phyloP scores from a whole-genome alignment of 2,797 vertebrate genomes.

The Cyprinodon diabolis region DNA sequence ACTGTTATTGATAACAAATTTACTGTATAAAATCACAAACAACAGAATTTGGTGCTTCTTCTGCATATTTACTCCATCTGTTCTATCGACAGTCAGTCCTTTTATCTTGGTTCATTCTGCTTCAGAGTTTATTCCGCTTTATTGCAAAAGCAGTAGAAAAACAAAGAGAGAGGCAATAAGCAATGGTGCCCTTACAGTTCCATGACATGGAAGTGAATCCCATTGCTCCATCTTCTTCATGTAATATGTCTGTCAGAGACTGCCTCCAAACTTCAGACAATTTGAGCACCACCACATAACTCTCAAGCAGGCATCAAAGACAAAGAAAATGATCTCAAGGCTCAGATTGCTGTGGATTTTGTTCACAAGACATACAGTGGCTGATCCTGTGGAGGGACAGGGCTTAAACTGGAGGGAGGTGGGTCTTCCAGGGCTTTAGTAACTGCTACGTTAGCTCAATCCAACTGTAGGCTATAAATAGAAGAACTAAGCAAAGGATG shows the following conservation, averaged over 20 bases:
- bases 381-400: constrained; percentile 5
- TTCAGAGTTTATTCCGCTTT: constrained; percentile 8
- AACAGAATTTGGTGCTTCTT: background rate
- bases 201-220: constrained; percentile 16
- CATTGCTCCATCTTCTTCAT: background rate
- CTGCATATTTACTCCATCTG: background rate
- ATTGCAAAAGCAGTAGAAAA: constrained; percentile 25
- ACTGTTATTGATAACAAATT: background rate
- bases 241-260: background rate
- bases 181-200: constrained; percentile 32
- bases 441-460: constrained; percentile 85
- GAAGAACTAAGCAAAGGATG: constrained; percentile 89
- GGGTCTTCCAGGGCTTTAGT: constrained; percentile 39
- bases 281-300: background rate
- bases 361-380: constrained; percentile 37
- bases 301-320: background rate
- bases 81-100: background rate
- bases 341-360: background rate
- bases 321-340: background rate
- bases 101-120: constrained; percentile 3
- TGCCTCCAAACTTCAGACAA: background rate
- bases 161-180: background rate
- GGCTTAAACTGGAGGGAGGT: constrained; percentile 18
- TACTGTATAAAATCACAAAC: background rate
- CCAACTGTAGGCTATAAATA: constrained; percentile 92